Base-by-base conservation (phyloP, 1,140 invertebrate genomes). In the Armadillidium nasatum region DNA sequence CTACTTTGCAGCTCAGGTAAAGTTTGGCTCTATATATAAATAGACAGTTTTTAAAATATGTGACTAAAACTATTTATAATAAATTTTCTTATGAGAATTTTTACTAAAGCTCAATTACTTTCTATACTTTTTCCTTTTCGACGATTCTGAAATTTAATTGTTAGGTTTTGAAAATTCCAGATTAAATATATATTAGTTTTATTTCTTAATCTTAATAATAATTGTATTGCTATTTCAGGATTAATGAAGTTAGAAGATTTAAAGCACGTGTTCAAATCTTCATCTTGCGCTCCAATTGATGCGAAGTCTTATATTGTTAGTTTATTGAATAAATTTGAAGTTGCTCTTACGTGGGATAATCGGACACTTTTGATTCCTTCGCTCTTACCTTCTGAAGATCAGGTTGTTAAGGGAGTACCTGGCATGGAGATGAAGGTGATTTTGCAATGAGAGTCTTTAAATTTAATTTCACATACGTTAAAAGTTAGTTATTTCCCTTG, bases 331-430 rank as follows among this genome's bases (percentile, higher is more conserved):
- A 99, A 99, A 86, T 99, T 99, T 86, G 97, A 99, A 86, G 91
- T 99, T 43, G 97, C 97, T 0, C 85, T 99, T 13, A 95, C 95
- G n/a, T 98, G 95, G 94, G 96, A 99, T 83, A 92, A 91, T 23
- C 85, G 95, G 7, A 93, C 94, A 15, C 84, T 99, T 15, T 85
- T 99, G 0, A 94, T 99, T 81, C 96, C 97, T 0, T 95, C 94
- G 0, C 85, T 99, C 33, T 85, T 99, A 79, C 96, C 96, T 0
- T 89, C 91, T 0, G 94, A 95, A 84, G 89, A 93, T 76, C 88
- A 90, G 45, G 85, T 89, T 76, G 82, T 84, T 83, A 76, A 87
- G 85, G 87, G 86, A 50, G 83, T 86, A 50, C 84, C 85, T 10
- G 85, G 85, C 4, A 84, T 82, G 74, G 86, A 87, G 66, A 74